Evolutionary conservation across 2,113 vertebrate genomes (phyloP), one percentile per base, ranked within the genome.

Genomic region (Nothobranchius kuhntae): DNA sequence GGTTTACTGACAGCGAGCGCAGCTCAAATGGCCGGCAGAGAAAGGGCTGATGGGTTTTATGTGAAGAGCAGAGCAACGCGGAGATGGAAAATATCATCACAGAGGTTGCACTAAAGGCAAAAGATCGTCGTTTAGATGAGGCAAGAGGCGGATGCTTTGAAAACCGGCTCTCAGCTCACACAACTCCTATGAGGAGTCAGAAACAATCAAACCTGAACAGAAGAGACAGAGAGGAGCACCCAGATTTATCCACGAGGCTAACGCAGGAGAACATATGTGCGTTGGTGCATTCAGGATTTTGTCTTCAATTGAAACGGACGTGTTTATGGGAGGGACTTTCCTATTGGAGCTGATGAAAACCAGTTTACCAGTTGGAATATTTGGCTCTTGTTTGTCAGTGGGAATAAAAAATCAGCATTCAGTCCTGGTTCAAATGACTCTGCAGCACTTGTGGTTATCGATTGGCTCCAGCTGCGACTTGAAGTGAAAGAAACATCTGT

Each of bases 61-160:
- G 78, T 81, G 59, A 76, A 60, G 59, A 72, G 71, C 69, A 48
- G 47, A 30, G 51, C 50, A 75, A 76, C 65, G 80, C 69, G 83
- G 75, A 71, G n/a, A 73, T 73, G 73, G 78, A 76, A 81, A 87
- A 65, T 75, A 66, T 68, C 40, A 87, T 81, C 74, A 79, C 51
- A 70, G 76, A 59, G 14, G 56, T 65, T 83, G 52, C 54, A 54
- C 71, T 65, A 54, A 21, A 44, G 40, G 64, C 59, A 73, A 74
- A 79, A 65, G 73, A 67, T 70, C 42, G 73, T 78, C 48, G 66
- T 81, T 73, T 53, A 57, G 61, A 80, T 61, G 47, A 56, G 61
- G 2, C 65, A 68, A 78, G 24, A 50, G 57, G 48, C 70, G 65
- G 67, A 65, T 52, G 24, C 55, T 75, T 59, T 38, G 21, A 44